Percentiles rank a stretch among this genome's conserved stretches.
Conservation (phyloP, 2,797 vertebrate species). For the Danio aesculapii region DNA sequence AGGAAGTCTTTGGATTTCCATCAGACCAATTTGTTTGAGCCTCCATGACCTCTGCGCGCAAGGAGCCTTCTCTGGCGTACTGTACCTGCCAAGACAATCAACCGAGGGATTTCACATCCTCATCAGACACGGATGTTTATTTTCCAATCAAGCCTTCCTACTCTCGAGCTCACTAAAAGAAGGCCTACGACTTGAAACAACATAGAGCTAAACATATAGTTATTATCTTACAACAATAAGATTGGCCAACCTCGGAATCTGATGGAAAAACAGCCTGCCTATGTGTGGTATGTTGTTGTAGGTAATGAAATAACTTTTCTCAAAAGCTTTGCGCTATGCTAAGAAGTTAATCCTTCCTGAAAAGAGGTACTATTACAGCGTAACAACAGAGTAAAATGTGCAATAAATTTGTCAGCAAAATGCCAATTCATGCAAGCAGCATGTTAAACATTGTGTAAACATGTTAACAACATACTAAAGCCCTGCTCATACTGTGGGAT, state of each 20-base stretch:
- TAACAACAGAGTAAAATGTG: too few relatives aligned
- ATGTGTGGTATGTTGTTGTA: not conserved
- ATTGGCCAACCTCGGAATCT: not conserved
- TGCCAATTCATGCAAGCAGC: too few relatives aligned
- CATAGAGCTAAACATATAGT: not conserved
- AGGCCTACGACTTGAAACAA: not conserved
- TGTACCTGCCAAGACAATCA: slow-evolving; percentile 38
- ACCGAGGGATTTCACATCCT: slow-evolving; percentile 5
- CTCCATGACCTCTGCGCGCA: slow-evolving; percentile 44
- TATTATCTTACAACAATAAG: not conserved
- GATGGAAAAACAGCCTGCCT: not conserved
- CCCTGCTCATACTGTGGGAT: too few relatives aligned
- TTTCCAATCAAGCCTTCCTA: slow-evolving; percentile 9
- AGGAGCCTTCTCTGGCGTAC: slow-evolving; percentile 2
- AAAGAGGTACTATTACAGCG: not conserved
- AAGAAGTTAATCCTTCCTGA: not conserved
- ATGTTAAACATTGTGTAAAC: too few relatives aligned
- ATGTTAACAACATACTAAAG: too few relatives aligned
- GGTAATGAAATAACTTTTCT: not conserved
- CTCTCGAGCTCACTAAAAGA: slow-evolving; percentile 1
- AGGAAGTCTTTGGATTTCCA: slow-evolving; percentile 63
- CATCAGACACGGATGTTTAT: slow-evolving; percentile 19
- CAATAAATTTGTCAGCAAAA: too few relatives aligned
- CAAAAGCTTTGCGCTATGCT: not conserved
- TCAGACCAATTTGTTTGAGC: slow-evolving; percentile 43